Evolutionary conservation across 2,888 invertebrate genomes (phyloP).

Genomic region (Perizoma flavofasciatum): DNA sequence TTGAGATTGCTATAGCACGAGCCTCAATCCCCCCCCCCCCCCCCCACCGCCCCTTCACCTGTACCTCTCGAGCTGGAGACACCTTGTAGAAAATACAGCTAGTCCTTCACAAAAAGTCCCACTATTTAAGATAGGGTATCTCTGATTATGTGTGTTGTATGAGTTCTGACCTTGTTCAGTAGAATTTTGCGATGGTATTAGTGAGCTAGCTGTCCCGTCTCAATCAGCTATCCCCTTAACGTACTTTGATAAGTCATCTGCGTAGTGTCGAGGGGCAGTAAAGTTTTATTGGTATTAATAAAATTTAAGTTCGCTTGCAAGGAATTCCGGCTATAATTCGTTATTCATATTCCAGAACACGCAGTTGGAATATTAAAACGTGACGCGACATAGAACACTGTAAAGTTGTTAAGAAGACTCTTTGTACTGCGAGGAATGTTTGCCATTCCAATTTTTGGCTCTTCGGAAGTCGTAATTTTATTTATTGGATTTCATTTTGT

Average conservation of each 20-base stretch:
- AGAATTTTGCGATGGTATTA: no score
- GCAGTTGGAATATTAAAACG: constrained; percentile 53
- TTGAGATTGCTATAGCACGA: no score
- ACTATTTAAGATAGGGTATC: no score
- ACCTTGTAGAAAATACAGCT: constrained; percentile 6
- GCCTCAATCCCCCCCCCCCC: no score
- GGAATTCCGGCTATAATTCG: constrained; percentile 50
- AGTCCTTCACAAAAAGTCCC: neutral
- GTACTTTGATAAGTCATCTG: constrained; percentile 41
- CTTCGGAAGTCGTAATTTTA: no score
- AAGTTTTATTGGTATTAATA: constrained; percentile 49
- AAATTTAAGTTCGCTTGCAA: constrained; percentile 44
- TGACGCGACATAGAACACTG: constrained; percentile 23
- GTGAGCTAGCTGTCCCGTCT: neutral
- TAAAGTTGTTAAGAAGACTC: constrained; percentile 2
- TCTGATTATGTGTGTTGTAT: no score
- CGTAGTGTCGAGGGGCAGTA: constrained; percentile 34
- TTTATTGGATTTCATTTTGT: no score
- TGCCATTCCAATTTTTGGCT: neutral
- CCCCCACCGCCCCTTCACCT: no score
- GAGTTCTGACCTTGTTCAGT: no score
- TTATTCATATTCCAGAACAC: constrained; percentile 60
- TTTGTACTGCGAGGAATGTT: neutral
- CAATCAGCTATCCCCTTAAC: constrained; percentile 4
- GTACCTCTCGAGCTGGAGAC: constrained; percentile 6